Evolutionary conservation across 2,888 invertebrate genomes (phyloP).

Genomic region (Siphlonurus alternatus): DNA sequence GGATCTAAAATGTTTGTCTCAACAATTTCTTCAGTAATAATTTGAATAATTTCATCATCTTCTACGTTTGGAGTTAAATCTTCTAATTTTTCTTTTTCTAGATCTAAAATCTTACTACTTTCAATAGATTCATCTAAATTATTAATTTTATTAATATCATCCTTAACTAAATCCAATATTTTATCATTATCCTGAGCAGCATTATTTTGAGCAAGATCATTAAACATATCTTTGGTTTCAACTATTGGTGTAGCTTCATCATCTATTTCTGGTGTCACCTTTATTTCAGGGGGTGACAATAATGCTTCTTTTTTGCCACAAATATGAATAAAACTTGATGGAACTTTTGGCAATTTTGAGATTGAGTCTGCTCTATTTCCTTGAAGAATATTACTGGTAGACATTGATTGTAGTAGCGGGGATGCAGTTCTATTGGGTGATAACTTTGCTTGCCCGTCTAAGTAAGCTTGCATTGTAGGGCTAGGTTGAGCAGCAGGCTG

Average conservation of each 20-base stretch:
- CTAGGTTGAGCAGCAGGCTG: conserved; percentile 57
- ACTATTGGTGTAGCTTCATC: neutral
- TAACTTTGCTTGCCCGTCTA: neutral
- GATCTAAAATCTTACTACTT: conserved; percentile 1
- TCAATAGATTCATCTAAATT: neutral
- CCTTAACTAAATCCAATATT: neutral
- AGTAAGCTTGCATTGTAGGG: conserved; percentile 42
- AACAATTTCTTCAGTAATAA: conserved; percentile 1
- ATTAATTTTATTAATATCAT: neutral
- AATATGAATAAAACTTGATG: neutral
- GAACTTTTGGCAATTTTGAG: neutral
- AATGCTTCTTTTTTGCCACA: neutral
- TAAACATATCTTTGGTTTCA: conserved; percentile 1
- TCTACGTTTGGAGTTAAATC: neutral
- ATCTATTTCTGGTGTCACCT: neutral
- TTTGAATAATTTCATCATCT: conserved; percentile 10
- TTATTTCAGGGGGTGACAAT: neutral
- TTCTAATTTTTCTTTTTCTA: neutral
- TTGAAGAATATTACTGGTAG: neutral
- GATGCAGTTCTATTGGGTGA: neutral
- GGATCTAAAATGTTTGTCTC: conserved; percentile 12
- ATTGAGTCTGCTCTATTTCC: neutral
- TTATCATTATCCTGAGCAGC: neutral
- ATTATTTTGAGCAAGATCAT: neutral
- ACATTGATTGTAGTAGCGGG: neutral